Base-by-base conservation (phyloP, 2,797 vertebrate genomes). In the Ctenosaura bakeri region DNA sequence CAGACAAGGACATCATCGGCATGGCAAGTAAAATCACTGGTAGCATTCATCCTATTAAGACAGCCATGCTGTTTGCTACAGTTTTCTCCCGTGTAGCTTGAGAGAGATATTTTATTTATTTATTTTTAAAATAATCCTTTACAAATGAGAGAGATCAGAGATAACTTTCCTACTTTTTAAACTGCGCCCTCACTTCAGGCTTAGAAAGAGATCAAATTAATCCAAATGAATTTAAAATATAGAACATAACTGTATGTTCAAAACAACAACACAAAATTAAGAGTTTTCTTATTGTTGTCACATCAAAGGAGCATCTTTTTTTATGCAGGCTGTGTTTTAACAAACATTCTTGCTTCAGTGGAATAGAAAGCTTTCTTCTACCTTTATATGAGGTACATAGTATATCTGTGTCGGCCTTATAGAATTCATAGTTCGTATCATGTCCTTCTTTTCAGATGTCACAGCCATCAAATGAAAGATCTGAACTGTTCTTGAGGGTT, bases 11-110 rank as follows among this genome's bases (percentile, higher is more conserved):
- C 54, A 50, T 38, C 0, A 2, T 29, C 56, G 46, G 38, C 16
- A 0, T 6, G 32, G 50, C 22, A 82, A 88, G 6, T 16, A 9
- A 0, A 0, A 0, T 29, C 20, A 1, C 52, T 54, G 50, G 54
- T 86, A 32, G 6, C 14, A 14, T 0, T 59, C 20, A 4, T 26
- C 0, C 0, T 76, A 69, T 32, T 12, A 5, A 80, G 20, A 76
- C 4, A 54, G 86, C 5, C 46, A 0, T 20, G 1, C 10, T 22
- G 73, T 80, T n/a, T 56, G 73, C 71, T 59, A 1, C 76, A 7
- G 5, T 35, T 59, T 74, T 46, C 13, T 50, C 50, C 42, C 62
- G 59, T 16, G 69, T 7, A 79, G 12, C 54, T n/a, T 26, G 22
- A 76, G 18, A 29, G 79, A 14, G 16, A 1, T 1, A 10, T 62